phyloP scores from a whole-genome alignment of 2,888 invertebrate species.

The Tinea trinotella region DNA sequence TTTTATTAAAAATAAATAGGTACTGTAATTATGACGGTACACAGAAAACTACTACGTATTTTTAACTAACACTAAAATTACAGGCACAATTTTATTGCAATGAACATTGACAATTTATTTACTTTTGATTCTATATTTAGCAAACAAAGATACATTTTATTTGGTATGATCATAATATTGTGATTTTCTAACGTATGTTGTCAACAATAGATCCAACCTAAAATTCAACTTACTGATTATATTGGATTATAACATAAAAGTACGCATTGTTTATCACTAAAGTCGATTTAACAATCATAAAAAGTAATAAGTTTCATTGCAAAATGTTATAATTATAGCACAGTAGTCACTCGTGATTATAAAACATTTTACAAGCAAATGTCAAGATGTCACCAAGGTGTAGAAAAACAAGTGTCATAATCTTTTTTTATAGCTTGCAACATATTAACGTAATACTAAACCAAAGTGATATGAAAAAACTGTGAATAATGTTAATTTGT shows the following conservation, averaged over 20 bases:
- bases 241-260: too few relatives aligned
- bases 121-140: not conserved
- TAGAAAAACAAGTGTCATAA: too few relatives aligned
- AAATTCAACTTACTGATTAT: constrained; percentile 5
- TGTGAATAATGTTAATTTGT: too few relatives aligned
- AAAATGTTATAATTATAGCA: constrained; percentile 7
- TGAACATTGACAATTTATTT: not conserved
- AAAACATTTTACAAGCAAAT: not conserved
- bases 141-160: not conserved
- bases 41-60: too few relatives aligned
- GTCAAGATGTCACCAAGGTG: not conserved
- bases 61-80: too few relatives aligned
- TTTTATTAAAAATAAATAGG: not conserved
- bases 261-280: not conserved
- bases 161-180: not conserved
- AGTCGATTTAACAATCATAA: not conserved
- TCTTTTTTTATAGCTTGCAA: too few relatives aligned
- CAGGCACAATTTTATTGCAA: too few relatives aligned
- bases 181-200: not conserved
- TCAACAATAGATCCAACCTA: constrained; percentile 14
- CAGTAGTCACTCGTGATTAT: constrained; percentile 7
- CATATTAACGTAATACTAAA: too few relatives aligned
- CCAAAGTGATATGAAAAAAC: too few relatives aligned
- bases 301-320: not conserved
- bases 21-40: not conserved